Evolutionary conservation across 2,888 invertebrate species (phyloP).

Genomic region (Strigamia crassipes): DNA sequence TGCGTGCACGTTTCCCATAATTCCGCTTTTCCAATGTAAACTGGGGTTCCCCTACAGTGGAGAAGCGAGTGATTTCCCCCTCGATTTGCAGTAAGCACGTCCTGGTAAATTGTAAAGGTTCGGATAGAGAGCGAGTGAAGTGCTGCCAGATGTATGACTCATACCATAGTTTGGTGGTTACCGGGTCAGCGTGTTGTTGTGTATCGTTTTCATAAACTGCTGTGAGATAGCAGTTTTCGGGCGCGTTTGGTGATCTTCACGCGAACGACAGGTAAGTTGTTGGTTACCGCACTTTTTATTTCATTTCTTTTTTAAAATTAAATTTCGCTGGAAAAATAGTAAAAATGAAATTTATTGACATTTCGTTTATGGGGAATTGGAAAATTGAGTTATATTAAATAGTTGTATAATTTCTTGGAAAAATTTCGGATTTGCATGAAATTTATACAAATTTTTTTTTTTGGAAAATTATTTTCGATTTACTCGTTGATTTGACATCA

Average conservation of each 20-base stretch:
- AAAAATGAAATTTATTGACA: neutral
- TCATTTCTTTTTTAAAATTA: neutral
- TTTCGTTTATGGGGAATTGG: too few relatives aligned
- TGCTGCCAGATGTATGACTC: slow-evolving; percentile 34
- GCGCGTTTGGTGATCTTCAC: neutral
- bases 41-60: neutral
- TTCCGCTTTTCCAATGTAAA: neutral
- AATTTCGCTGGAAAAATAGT: too few relatives aligned
- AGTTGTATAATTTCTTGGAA: too few relatives aligned
- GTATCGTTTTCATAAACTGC: slow-evolving; percentile 6
- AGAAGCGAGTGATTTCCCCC: neutral
- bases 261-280: neutral
- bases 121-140: slow-evolving; percentile 25
- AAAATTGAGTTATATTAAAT: too few relatives aligned
- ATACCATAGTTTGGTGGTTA: slow-evolving; percentile 31
- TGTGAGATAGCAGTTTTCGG: neutral
- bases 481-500: too few relatives aligned
- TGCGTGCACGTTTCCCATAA: neutral
- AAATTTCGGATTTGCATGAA: too few relatives aligned
- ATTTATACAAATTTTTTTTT: too few relatives aligned
- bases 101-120: slow-evolving; percentile 31
- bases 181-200: slow-evolving; percentile 25
- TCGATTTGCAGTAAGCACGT: slow-evolving; percentile 5
- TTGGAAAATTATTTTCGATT: too few relatives aligned
- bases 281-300: neutral